Evolutionary conservation across 2,113 vertebrate genomes (phyloP).

Genomic region (Paralichthys olivaceus): DNA sequence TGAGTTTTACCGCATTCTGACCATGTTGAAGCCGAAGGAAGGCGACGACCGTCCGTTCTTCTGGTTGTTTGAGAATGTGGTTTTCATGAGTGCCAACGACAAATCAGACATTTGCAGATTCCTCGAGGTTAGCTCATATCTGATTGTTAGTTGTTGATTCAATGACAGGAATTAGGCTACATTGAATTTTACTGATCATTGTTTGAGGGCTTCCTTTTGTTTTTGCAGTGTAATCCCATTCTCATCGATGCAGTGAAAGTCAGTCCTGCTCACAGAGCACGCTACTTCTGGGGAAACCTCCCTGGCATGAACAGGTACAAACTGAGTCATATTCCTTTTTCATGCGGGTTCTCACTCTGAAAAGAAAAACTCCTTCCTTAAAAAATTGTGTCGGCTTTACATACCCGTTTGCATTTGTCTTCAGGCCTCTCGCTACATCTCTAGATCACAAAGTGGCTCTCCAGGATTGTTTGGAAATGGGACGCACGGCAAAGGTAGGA

Average conservation of each 20-base stretch:
- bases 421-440: slow-evolving; percentile 83
- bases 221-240: slow-evolving; percentile 91
- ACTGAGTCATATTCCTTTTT: not conserved
- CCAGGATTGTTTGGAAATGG: slow-evolving; percentile 89
- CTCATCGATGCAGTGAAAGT: slow-evolving; percentile 93
- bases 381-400: not conserved
- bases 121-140: slow-evolving; percentile 85
- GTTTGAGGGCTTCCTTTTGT: not conserved
- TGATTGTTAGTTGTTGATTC: not conserved
- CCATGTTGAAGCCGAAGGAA: slow-evolving; percentile 87
- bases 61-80: slow-evolving; percentile 97
- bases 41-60: slow-evolving; percentile 92
- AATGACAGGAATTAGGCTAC: too few species aligned
- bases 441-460: slow-evolving; percentile 84
- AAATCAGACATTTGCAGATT: slow-evolving; percentile 94
- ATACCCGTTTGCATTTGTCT: slow-evolving; percentile 18
- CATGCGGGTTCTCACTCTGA: not conserved
- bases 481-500: slow-evolving; percentile 87
- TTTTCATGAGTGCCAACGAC: slow-evolving; percentile 91
- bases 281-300: slow-evolving; percentile 97
- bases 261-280: slow-evolving; percentile 91
- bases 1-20: slow-evolving; percentile 94
- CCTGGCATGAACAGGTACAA: slow-evolving; percentile 95
- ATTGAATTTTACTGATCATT: not conserved
- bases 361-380: not conserved